phyloP scores from a whole-genome alignment of 1,140 invertebrate species.

The Euwallacea fornicatus region DNA sequence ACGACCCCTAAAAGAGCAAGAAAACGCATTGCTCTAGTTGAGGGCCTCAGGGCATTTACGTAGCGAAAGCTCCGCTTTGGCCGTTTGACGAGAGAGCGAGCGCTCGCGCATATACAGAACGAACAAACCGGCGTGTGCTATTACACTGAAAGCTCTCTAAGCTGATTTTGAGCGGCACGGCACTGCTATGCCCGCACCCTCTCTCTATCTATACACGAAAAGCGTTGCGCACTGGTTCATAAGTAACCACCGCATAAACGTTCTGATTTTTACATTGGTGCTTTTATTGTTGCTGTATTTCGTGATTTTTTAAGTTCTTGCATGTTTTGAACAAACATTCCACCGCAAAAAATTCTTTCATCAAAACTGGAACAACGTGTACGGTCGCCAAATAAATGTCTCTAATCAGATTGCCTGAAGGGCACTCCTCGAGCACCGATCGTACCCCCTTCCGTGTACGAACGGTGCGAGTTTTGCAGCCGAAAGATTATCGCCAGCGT shows the following conservation, averaged over 20 bases:
- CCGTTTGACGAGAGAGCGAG: no score
- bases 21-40: background rate
- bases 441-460: background rate
- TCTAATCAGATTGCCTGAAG: background rate
- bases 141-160: background rate
- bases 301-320: slow-evolving; percentile 4
- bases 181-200: slow-evolving; percentile 39
- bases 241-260: slow-evolving; percentile 52
- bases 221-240: slow-evolving; percentile 52
- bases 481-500: no score
- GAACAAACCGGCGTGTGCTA: background rate
- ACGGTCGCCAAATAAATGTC: background rate
- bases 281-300: slow-evolving; percentile 34
- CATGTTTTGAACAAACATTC: background rate
- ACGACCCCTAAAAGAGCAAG: background rate
- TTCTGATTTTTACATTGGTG: slow-evolving; percentile 51
- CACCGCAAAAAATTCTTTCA: background rate
- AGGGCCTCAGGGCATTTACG: background rate
- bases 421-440: background rate
- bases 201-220: slow-evolving; percentile 25
- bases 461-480: background rate
- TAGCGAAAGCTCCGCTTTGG: slow-evolving; percentile 3
- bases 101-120: background rate
- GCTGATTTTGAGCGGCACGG: slow-evolving; percentile 34
- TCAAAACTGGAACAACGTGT: background rate